Evolutionary conservation across 2,113 vertebrate species (phyloP).

Genomic region (Zapus hudsonius): DNA sequence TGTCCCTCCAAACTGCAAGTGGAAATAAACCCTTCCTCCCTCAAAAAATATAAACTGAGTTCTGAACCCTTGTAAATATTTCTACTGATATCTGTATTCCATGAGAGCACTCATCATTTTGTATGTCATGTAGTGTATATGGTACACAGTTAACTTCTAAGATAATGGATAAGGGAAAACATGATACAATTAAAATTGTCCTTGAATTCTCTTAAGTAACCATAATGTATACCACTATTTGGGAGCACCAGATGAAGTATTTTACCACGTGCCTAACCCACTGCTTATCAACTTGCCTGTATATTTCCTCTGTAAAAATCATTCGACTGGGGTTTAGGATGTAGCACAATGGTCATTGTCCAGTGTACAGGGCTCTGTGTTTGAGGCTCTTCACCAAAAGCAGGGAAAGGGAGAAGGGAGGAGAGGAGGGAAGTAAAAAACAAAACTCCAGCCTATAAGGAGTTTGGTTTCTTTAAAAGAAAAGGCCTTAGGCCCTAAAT

Average conservation of each 20-base stretch:
- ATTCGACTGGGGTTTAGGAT: not conserved
- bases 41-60: too few relatives aligned
- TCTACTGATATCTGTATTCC: conserved; percentile 48
- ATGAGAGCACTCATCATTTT: not conserved
- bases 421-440: too few relatives aligned
- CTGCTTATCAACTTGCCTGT: not conserved
- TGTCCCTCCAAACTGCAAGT: too few relatives aligned
- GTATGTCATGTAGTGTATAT: not conserved
- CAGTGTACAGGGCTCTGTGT: too few relatives aligned
- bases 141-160: not conserved
- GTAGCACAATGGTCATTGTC: not conserved
- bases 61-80: not conserved
- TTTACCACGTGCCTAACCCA: not conserved
- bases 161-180: not conserved
- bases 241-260: not conserved
- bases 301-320: not conserved
- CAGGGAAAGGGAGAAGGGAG: too few relatives aligned
- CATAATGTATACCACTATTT: not conserved
- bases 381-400: too few relatives aligned
- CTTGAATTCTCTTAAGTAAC: not conserved
- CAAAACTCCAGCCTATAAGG: too few relatives aligned
- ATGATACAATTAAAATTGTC: not conserved
- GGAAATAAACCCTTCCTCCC: too few relatives aligned
- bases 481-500: not conserved
- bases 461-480: not conserved